Conservation (phyloP, 2,113 vertebrate genomes). For the Eulemur rufifrons region DNA sequence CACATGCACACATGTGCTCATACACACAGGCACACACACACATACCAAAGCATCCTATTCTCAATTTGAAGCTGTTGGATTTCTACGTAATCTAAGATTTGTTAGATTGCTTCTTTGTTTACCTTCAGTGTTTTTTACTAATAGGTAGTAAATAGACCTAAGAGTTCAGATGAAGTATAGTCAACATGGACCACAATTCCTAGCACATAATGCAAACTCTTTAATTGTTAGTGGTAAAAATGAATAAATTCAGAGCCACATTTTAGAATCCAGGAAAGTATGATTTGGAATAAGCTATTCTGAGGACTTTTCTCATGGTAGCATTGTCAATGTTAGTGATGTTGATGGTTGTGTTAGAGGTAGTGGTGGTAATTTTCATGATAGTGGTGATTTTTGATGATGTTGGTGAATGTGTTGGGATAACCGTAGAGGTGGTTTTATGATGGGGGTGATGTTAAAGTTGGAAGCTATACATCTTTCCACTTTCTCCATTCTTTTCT, state of each 20-base stretch:
- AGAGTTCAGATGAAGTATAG: too few species aligned
- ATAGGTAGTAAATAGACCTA: not conserved
- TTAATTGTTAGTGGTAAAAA: not conserved
- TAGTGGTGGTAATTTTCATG: not conserved
- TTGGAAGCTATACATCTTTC: not conserved
- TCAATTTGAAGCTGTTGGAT: not conserved
- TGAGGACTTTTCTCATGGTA: not conserved
- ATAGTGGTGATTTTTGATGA: not conserved
- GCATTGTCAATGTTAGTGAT: not conserved
- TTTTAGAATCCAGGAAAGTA: not conserved
- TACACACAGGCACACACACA: too few species aligned
- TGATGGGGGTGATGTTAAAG: not conserved
- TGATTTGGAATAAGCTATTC: not conserved
- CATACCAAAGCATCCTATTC: not conserved
- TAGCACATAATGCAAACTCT: not conserved
- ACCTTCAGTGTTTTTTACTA: not conserved
- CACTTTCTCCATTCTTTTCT: not conserved
- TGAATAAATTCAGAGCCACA: not conserved
- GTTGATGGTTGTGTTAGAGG: not conserved
- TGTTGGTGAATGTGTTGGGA: not conserved
- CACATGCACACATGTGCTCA: not conserved
- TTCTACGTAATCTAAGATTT: not conserved
- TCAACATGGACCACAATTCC: not conserved
- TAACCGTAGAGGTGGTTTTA: not conserved
- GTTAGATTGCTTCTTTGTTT: not conserved